Percentiles rank a stretch among this genome's conserved stretches.
Conservation (phyloP, 1,140 invertebrate species). For the Zaprionus davidi region DNA sequence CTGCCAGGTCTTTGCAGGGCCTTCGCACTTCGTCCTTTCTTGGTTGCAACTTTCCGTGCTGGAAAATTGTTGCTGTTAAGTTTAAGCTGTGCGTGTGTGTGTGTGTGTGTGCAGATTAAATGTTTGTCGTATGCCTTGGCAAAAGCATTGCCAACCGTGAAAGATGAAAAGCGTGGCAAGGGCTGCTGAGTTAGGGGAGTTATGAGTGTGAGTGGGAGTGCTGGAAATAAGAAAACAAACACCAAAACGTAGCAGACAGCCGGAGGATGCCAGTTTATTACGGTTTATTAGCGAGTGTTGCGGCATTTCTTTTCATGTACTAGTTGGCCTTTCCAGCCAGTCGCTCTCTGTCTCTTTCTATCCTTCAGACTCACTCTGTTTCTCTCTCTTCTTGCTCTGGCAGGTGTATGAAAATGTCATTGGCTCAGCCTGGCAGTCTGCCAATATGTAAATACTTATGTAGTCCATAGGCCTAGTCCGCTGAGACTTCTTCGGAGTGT, state of each 20-base stretch:
- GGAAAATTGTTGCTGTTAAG: slow-evolving; percentile 51
- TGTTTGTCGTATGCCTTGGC: slow-evolving; percentile 68
- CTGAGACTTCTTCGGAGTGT: background rate
- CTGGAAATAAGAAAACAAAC: slow-evolving; percentile 36
- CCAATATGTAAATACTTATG: slow-evolving; percentile 28
- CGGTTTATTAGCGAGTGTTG: slow-evolving; percentile 66
- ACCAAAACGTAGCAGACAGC: slow-evolving; percentile 38
- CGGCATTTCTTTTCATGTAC: slow-evolving; percentile 54
- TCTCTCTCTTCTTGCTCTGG: background rate
- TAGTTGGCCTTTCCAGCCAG: slow-evolving; percentile 34
- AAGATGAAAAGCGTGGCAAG: slow-evolving; percentile 14
- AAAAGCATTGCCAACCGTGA: slow-evolving; percentile 16
- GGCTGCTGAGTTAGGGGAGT: background rate
- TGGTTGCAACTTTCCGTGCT: slow-evolving; percentile 39
- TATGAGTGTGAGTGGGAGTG: background rate
- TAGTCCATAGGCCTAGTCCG: slow-evolving; percentile 8
- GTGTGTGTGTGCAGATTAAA: slow-evolving; percentile 72
- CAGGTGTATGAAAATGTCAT: slow-evolving; percentile 28
- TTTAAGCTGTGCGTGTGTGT: slow-evolving; percentile 46
- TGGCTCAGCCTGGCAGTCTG: slow-evolving; percentile 34
- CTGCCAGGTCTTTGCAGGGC: background rate
- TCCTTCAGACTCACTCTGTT: background rate
- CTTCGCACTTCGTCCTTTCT: slow-evolving; percentile 29
- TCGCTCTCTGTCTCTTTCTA: background rate
- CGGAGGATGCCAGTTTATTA: slow-evolving; percentile 74